phyloP scores from a whole-genome alignment of 2,888 invertebrate genomes.

The Dione juno region DNA sequence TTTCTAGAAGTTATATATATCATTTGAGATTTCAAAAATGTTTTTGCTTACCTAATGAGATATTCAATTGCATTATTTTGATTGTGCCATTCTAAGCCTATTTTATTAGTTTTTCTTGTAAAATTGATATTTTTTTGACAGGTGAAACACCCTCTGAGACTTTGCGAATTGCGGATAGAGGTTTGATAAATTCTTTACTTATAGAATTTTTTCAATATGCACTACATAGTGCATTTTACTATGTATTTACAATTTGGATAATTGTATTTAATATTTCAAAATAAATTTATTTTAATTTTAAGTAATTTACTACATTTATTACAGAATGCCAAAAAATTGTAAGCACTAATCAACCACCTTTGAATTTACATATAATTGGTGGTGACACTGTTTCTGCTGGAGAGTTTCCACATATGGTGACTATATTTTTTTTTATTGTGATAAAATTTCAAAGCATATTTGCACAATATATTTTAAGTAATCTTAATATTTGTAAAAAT shows the following conservation, averaged over 20 bases:
- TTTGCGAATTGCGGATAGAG: conserved; percentile 61
- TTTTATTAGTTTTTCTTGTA: background rate
- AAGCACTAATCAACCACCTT: conserved; percentile 55
- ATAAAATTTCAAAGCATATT: too few species aligned
- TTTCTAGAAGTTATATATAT: too few species aligned
- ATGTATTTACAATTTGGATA: background rate
- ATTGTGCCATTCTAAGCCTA: too few species aligned
- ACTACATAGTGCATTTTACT: background rate
- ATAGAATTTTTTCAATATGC: background rate
- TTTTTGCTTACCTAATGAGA: too few species aligned
- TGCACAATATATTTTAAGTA: too few species aligned
- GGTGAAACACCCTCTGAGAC: conserved; percentile 47
- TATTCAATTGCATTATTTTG: too few species aligned
- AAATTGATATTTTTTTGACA: conserved; percentile 43
- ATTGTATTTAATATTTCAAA: background rate
- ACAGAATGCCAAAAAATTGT: conserved; percentile 72
- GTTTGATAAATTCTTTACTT: conserved; percentile 49
- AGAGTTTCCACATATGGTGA: conserved; percentile 78
- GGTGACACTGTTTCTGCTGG: conserved; percentile 65
- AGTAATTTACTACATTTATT: conserved; percentile 39
- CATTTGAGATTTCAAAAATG: too few species aligned
- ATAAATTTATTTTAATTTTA: background rate
- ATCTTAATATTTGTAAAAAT: too few species aligned
- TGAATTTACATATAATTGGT: conserved; percentile 68
- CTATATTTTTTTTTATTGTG: conserved; percentile 12